Evolutionary conservation across 2,797 vertebrate genomes (phyloP), one percentile per base, ranked within the genome.

Genomic region (Muscicapa comitata): DNA sequence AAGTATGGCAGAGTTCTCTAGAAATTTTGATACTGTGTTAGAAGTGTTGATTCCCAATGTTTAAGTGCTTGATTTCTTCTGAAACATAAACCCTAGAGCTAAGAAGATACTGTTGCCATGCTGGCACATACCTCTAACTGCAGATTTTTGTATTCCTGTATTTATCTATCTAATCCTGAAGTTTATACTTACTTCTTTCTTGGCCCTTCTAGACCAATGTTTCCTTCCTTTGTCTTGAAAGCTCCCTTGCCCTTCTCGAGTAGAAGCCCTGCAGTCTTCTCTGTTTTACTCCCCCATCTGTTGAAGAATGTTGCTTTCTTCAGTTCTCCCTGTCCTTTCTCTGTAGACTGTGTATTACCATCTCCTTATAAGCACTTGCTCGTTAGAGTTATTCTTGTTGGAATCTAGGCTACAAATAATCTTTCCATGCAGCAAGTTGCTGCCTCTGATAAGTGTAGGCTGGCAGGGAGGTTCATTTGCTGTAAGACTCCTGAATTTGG

Each of bases 301-400:
- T 61, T 93, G 61, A 93, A 85, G 94, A 94, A 90, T 72, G 82
- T 81, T 90, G 57, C 85, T 91, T 95, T 94, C 91, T 94, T 35
- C 42, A 43, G 35, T 90, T 88, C 89, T 94, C 50, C 28, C 63
- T 82, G 77, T 80, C 67, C 90, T 93, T 94, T 87, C 90, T 85
- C 65, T 83, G 86, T 57, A 24, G 90, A 45, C 93, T 79, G 43
- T 92, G 90, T 94, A 85, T 95, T 92, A 65, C 93, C 86, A 95
- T 95, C 94, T 95, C 96, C 94, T 95, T 97, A 95, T 95, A 97
- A 95, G 94, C 88, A 93, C 93, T 95, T 95, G 94, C 94, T 94
- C 0, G 72, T 95, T 95, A 89, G 93, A 95, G 94, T 95, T 95
- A 94, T 95, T 95, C 94, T 94, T 73, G 96, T 93, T 95, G 95